phyloP scores from a whole-genome alignment of 2,113 vertebrate genomes.

The Varanus komodoensis region DNA sequence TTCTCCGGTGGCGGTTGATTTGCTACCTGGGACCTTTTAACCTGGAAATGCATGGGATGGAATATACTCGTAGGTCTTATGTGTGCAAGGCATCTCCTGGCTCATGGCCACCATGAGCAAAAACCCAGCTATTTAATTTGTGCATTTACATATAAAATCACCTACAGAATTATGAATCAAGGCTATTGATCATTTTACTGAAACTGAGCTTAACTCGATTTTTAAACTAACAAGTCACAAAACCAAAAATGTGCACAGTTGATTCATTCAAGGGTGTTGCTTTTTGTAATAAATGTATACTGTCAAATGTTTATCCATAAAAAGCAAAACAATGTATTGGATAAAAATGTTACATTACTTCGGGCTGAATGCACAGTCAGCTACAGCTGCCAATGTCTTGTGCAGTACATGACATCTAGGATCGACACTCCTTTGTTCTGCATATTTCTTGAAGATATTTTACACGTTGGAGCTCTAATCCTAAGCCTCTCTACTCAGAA shows the following conservation, averaged over 20 bases:
- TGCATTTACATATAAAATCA: neutral
- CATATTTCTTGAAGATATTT: constrained; percentile 59
- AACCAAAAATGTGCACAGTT: constrained; percentile 63
- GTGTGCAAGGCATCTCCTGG: neutral
- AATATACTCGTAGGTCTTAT: neutral
- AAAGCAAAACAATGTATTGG: constrained; percentile 70
- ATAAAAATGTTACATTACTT: constrained; percentile 82
- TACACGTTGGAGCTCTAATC: constrained; percentile 40
- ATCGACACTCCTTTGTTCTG: constrained; percentile 72
- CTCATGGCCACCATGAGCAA: neutral
- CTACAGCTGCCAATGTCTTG: constrained; percentile 75
- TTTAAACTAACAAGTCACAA: constrained; percentile 37
- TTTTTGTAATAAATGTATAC: constrained; percentile 80
- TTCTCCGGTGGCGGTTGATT: too few species aligned
- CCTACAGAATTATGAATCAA: constrained; percentile 14
- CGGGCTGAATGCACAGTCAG: constrained; percentile 78
- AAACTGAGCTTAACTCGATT: constrained; percentile 4
- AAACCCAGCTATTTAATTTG: neutral
- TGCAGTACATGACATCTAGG: constrained; percentile 73
- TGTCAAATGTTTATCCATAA: constrained; percentile 72
- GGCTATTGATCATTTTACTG: constrained; percentile 29
- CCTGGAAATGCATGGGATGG: neutral
- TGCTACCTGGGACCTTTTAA: neutral
- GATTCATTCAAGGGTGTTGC: constrained; percentile 73
- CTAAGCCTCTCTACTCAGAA: neutral